phyloP scores from a whole-genome alignment of 2,797 vertebrate species.

The Rhynchotus rufescens region DNA sequence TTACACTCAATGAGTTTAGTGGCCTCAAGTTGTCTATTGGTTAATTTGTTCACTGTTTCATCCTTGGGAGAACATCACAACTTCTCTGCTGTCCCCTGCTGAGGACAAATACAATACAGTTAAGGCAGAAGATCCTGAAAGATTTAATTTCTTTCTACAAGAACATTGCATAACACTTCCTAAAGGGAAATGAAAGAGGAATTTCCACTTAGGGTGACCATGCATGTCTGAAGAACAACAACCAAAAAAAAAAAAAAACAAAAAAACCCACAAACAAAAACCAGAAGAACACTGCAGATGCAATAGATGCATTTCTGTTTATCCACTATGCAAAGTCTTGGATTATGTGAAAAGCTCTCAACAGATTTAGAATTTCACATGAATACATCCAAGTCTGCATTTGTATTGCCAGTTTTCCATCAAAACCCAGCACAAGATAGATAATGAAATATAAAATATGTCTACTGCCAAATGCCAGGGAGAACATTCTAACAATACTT shows the following conservation, averaged over 20 bases:
- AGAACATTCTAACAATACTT: not conserved
- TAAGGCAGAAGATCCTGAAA: not conserved
- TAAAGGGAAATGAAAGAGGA: not conserved
- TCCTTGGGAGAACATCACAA: not conserved
- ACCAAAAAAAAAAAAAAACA: not conserved
- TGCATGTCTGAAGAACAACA: not conserved
- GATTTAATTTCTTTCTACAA: not conserved
- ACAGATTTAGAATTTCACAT: not conserved
- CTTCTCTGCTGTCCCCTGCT: not conserved
- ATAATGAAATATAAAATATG: not conserved
- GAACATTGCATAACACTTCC: not conserved
- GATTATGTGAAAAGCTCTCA: not conserved
- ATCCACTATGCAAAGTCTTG: not conserved
- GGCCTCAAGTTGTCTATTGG: not conserved
- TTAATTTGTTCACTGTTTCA: not conserved
- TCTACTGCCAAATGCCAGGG: not conserved
- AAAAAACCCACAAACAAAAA: not conserved
- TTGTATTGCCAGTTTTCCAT: not conserved
- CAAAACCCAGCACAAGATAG: not conserved
- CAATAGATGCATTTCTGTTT: not conserved
- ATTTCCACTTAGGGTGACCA: not conserved
- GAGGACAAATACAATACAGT: not conserved
- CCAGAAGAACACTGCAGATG: not conserved
- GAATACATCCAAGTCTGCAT: rapidly evolving
- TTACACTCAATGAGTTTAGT: not conserved